These are phyloP conservation scores for Poicephalus meyeri DNA, from an alignment of 2,113 vertebrate genomes.

Conservation along the genomic window DNA sequence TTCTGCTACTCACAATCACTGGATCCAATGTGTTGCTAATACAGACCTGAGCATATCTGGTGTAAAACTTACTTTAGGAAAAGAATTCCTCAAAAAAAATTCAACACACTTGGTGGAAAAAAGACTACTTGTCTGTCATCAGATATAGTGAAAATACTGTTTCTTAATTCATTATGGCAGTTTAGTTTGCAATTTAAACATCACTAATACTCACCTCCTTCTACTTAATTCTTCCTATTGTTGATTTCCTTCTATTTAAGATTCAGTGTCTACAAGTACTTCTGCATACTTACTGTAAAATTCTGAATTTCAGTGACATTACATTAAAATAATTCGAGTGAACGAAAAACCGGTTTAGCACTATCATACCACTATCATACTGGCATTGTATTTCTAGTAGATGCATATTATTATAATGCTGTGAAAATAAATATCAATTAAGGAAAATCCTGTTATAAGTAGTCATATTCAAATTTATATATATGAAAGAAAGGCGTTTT, in stretches of 20 bases:
- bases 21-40: neutral
- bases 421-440: neutral
- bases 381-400: neutral
- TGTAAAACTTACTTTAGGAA: neutral
- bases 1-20: neutral
- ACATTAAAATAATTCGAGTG: neutral
- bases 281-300: neutral
- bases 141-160: neutral
- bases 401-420: neutral
- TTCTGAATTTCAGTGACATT: neutral
- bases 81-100: neutral
- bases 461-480: neutral
- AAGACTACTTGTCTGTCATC: neutral
- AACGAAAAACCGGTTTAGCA: neutral
- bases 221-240: neutral
- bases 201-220: neutral
- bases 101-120: neutral
- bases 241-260: neutral
- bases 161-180: neutral
- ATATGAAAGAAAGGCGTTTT: neutral
- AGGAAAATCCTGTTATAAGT: neutral
- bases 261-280: neutral
- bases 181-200: neutral
- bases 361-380: neutral
- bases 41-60: neutral